Base-by-base conservation (phyloP, 2,888 invertebrate genomes). In the Lasioglossum morio region DNA sequence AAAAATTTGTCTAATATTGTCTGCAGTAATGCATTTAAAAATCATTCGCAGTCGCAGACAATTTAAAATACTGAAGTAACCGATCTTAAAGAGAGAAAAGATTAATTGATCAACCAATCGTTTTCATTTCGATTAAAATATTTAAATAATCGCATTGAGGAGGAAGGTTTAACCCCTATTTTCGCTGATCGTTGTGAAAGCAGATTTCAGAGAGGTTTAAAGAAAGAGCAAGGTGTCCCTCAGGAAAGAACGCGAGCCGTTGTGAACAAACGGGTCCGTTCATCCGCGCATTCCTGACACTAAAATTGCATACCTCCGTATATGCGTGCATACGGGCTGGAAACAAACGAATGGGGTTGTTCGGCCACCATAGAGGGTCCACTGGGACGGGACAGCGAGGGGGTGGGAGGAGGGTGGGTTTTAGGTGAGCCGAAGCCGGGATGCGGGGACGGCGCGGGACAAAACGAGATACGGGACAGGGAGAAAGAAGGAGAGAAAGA, bases 281-380 rank as follows among this genome's bases (percentile, higher is more conserved):
- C 86, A 79, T 82, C 81, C 79, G 81, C 87, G 91, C 86, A 92
- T 91, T 92, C 91, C 90, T 88, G 88, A 89, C 89, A 88, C 90
- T 88, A 86, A 92, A 92, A 92, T 93, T 92, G 91, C 92, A 89
- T 91, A 91, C 88, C 89, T 90, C 77, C 87, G 88, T 88, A 72
- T 87, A 83, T 73, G 81, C 85, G 76, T 86, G 81, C 84, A 86
- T 82, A 87, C 89, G 90, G 87, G 89, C 75, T 89, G 90, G 89
- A 91, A 92, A 91, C 91, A 92, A 92, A 92, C 90, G 91, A 91
- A 92, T 92, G 90, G 90, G 92, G 90, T 90, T 90, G 90, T 91
- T 91, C 89, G 81, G 82, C 53, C 82, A 82, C 76, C 85, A 74
- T 86, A 76, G 81, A 87, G 89, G 86, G 81, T 89, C 89, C 84